Conservation (phyloP, 1,140 invertebrate species). For the Trachelipus rathkii region DNA sequence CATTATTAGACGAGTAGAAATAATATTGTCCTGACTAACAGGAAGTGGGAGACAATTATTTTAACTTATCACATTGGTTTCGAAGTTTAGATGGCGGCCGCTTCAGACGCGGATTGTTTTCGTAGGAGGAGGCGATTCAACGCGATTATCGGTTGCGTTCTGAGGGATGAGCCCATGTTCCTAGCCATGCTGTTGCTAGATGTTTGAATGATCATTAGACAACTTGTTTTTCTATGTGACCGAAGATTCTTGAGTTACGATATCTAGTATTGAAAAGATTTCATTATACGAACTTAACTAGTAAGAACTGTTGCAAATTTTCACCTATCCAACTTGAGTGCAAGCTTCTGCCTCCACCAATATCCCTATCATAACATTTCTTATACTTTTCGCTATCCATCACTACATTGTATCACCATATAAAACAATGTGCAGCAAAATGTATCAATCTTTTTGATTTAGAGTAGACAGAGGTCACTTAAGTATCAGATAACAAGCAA, state of each 20-base stretch:
- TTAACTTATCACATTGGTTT: too few species aligned
- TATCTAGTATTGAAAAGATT: neutral
- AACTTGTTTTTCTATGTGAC: neutral
- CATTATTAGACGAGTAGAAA: too few species aligned
- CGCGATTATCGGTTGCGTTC: neutral
- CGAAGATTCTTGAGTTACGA: neutral
- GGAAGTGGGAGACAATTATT: too few species aligned
- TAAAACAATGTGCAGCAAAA: neutral
- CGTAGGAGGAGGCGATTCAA: neutral
- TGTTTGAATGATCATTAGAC: neutral
- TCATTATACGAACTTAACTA: neutral
- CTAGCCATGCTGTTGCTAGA: neutral
- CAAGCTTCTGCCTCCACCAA: neutral
- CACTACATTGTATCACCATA: neutral
- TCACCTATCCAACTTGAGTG: neutral
- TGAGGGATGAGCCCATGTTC: neutral
- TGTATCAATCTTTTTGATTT: too few species aligned
- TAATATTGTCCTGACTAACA: too few species aligned
- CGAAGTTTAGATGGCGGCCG: too few species aligned
- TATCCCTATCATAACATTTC: neutral
- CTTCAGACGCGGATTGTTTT: neutral
- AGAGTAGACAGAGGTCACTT: too few species aligned
- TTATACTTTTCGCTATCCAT: neutral
- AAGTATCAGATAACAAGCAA: too few species aligned
- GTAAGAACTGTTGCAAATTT: neutral